Base-by-base conservation (phyloP, 2,888 invertebrate species). In the Muschampia plurimacula region DNA sequence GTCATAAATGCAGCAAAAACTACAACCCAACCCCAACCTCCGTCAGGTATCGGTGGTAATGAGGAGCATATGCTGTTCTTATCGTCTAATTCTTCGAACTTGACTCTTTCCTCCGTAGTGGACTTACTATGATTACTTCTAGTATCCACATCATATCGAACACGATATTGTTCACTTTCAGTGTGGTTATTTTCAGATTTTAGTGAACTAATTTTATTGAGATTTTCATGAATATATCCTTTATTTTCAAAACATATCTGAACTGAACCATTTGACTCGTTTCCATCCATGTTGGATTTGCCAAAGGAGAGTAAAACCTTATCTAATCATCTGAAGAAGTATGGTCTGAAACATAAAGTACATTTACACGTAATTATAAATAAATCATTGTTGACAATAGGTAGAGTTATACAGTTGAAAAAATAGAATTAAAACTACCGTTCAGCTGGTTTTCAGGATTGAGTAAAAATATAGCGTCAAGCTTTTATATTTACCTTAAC, bases 21-120 rank as follows among this genome's bases (percentile, higher is more conserved):
- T 0, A 99, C 97, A 44, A 98, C 96, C 98, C 98, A 98, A 0
- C 98, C 98, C 96, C 97, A 98, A 0, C 97, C 98, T 0, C 97
- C 97, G 79, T 98, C 97, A 0, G 97, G 97, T 41, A 96, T 95
- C 8, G 95, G 95, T 0, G 96, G 95, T 63, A 95, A 89, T 10
- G 91, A 90, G 2, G 93, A 93, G 70, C 87, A 88, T 72, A 92
- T 88, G 74, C 93, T 94, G 67, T 95, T 92, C 12, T 86, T 86
- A 74, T 92, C 92, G 77, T 91, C 90, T 63, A 95, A 80, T 0
- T 94, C 94, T 79, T 93, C 85, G 76, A 94, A 93, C 77, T 92
- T 95, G 0, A 93, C 93, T 67, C 90, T 84, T 41, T 92, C 93
- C 6, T 86, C 84, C 0, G 87, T 86, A 9, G 87, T 86, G n/a